phyloP scores from a whole-genome alignment of 2,113 vertebrate species.

The Emberiza fucata region DNA sequence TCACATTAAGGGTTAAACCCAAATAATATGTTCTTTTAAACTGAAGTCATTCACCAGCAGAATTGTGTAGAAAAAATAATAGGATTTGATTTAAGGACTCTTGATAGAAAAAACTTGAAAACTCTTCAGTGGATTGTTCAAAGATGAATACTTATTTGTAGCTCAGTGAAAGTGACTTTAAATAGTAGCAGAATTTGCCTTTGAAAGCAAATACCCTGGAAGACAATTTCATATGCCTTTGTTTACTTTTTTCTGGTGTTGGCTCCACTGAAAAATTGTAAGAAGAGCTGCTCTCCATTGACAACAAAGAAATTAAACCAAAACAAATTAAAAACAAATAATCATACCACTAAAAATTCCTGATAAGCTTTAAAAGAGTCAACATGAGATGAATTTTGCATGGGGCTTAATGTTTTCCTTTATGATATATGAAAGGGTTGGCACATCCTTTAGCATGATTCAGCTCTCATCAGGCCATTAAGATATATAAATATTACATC shows the following conservation, averaged over 20 bases:
- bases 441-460: not conserved
- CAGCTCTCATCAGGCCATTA: not conserved
- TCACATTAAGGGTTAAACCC: slow-evolving; percentile 22
- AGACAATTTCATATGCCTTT: not conserved
- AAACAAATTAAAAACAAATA: not conserved
- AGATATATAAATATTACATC: not conserved
- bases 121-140: not conserved
- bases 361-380: not conserved
- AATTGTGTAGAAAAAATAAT: not conserved
- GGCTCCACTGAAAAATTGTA: not conserved
- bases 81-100: not conserved
- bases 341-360: not conserved
- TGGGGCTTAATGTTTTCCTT: not conserved
- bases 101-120: not conserved
- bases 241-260: not conserved
- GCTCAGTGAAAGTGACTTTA: not conserved
- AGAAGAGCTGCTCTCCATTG: not conserved
- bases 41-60: slow-evolving; percentile 22
- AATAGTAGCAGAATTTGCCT: not conserved
- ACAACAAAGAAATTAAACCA: not conserved
- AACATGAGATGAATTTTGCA: not conserved
- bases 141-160: not conserved
- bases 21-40: slow-evolving; percentile 44
- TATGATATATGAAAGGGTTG: not conserved
- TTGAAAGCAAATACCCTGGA: not conserved